Conservation (phyloP, 37 sponge, comb jelly and placozoan species). For the Halichondria panicea region DNA sequence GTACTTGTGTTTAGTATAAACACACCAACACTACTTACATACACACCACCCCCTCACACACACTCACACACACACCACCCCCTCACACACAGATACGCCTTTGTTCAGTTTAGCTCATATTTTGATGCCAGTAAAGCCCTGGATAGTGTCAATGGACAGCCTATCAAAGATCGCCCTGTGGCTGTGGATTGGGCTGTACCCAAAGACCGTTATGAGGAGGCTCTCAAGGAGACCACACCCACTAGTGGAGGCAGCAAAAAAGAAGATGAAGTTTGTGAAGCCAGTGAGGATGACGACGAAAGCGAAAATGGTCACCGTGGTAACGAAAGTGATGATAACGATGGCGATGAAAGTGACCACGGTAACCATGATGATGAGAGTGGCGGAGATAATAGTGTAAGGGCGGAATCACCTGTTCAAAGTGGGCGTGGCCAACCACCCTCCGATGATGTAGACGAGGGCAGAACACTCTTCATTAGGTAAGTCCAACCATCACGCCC, state of each 20-base stretch:
- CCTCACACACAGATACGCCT: slow-evolving; percentile 45
- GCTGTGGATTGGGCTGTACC: slow-evolving; percentile 88
- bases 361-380: background rate
- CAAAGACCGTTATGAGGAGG: slow-evolving; percentile 39
- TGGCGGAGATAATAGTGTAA: background rate
- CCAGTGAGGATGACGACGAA: slow-evolving; percentile 10
- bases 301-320: background rate
- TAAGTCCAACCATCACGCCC: slow-evolving; percentile 3
- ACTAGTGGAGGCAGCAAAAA: background rate
- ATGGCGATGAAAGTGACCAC: slow-evolving; percentile 1
- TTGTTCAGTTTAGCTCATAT: slow-evolving; percentile 80
- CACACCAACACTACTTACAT: too few relatives aligned
- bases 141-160: slow-evolving; percentile 54
- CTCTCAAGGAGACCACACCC: background rate
- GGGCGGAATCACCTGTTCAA: background rate
- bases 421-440: background rate
- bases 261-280: background rate
- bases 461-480: slow-evolving; percentile 79
- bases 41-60: too few relatives aligned
- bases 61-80: too few relatives aligned
- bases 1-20: too few relatives aligned
- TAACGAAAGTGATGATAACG: background rate
- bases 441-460: slow-evolving; percentile 68
- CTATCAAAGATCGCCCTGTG: slow-evolving; percentile 68
- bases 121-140: slow-evolving; percentile 67